Evolutionary conservation across 2,113 vertebrate species (phyloP).

Genomic region (Candoia aspera): DNA sequence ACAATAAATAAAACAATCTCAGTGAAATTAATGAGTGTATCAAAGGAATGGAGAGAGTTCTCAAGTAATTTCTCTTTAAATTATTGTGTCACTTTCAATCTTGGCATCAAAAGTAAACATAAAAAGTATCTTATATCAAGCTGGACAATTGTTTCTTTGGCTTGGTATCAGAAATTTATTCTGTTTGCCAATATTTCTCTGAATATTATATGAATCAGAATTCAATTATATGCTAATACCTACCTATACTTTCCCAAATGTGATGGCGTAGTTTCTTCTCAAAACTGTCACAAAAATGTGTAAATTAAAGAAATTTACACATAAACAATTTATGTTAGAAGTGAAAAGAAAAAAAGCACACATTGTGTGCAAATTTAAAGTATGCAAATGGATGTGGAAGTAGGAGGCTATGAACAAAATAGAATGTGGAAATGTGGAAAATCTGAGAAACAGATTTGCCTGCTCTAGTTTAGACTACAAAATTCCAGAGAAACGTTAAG

Average conservation of each 20-base stretch:
- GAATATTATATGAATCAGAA: too few relatives aligned
- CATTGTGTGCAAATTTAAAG: neutral
- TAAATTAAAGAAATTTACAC: neutral
- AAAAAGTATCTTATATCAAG: neutral
- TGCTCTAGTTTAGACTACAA: neutral
- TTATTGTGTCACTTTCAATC: neutral
- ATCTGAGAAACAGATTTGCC: neutral
- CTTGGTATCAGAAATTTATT: too few relatives aligned
- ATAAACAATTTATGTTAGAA: neutral
- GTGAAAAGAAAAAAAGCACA: neutral
- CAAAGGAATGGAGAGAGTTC: neutral
- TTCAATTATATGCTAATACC: too few relatives aligned
- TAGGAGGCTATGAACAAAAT: neutral
- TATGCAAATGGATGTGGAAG: neutral
- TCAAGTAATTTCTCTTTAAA: neutral
- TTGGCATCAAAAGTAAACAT: neutral
- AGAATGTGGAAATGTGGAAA: neutral
- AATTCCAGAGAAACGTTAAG: neutral
- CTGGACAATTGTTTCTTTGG: neutral
- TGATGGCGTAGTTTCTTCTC: neutral
- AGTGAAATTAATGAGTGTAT: neutral
- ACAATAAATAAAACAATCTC: neutral
- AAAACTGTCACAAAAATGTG: neutral
- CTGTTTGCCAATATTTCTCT: too few relatives aligned
- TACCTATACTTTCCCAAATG: neutral